Evolutionary conservation across 1,140 invertebrate species (phyloP), one percentile per base, ranked within the genome.

Genomic region (Branchinecta lynchi): DNA sequence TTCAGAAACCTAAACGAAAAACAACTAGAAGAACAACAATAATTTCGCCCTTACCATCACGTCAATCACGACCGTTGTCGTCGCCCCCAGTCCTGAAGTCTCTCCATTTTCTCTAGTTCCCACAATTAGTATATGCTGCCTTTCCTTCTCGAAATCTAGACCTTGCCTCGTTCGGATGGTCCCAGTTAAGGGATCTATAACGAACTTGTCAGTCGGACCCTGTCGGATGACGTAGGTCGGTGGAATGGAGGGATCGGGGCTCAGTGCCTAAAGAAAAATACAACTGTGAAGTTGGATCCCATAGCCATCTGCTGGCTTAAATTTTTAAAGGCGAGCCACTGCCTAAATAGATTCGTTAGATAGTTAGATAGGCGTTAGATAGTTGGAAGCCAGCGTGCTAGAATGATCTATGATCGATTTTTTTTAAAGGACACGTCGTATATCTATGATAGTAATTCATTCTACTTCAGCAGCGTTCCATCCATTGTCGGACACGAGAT

Each of bases 191-290:
- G 88, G 81, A 71, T 93, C 88, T 51, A 94, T 89, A 70, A 84
- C 83, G 77, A 94, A 94, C 12, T 92, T 79, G 43, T 91, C 87
- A 0, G 84, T 86, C 21, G 86, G 84, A 0, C 91, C 91, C 79
- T 88, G 86, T 65, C 86, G 84, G 44, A 96, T 87, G 0, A 85
- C 84, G 76, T 95, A 96, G 0, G 89, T 92, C 43, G 95, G 87
- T 70, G 78, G 77, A 70, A 87, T 86, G 43, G 82, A 81, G 3
- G 88, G 87, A 73, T 93, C 90, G 20, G 88, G 88, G 81, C 92
- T 89, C 72, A 83, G 81, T n/a, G 85, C 85, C 83, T 85, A 77
- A 69, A 76, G 77, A 68, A 72, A 72, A 17, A 32, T 12, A 69
- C 2, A 69, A 72, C 32, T 32, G 32, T 32, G 32, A 32, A 32